Evolutionary conservation across 2,797 vertebrate genomes (phyloP), one percentile per base, ranked within the genome.

Genomic region (Pangasius krempfi): DNA sequence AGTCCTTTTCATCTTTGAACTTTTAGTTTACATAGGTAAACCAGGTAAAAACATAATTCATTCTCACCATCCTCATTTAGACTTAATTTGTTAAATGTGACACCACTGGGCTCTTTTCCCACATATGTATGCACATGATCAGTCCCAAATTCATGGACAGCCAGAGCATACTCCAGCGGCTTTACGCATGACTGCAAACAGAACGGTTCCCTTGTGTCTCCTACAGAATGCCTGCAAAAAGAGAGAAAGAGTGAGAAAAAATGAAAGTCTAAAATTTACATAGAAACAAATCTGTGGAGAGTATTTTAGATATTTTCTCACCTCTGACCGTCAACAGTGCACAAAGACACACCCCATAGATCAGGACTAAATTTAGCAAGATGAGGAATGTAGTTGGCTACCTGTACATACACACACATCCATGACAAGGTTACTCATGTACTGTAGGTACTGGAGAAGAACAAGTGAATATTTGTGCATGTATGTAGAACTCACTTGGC

Each of bases 141-240:
- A 0, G 95, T 96, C 89, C 97, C 96, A 0, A 96, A 92, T 90
- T 97, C 97, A 72, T 97, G 97, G 84, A 98, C 92, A 5, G 97
- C 96, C 37, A 98, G 93, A 88, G 97, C 97, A 0, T 98, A 98
- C 88, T 97, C 97, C 90, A 98, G 95, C 33, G 98, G 98, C 94
- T 98, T 98, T 92, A 98, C 96, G 27, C 97, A 98, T 0, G 98
- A 98, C 95, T 98, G 97, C 91, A 98, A 95, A 93, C 97, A 98
- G 95, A 98, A 97, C 58, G 97, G 97, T 92, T 97, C 92, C 93
- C 96, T 96, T 66, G 97, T 98, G 94, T 98, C 97, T 87, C 98
- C 97, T 87, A 96, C 95, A 12, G 97, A 97, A 93, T 98, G 95
- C 93, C 97, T 98, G 18, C 80, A 27, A 18, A 89, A 87, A 76